These are phyloP conservation scores for Rhaphigaster nebulosa DNA, from an alignment of 2,888 invertebrate species.

Conservation along the genomic window DNA sequence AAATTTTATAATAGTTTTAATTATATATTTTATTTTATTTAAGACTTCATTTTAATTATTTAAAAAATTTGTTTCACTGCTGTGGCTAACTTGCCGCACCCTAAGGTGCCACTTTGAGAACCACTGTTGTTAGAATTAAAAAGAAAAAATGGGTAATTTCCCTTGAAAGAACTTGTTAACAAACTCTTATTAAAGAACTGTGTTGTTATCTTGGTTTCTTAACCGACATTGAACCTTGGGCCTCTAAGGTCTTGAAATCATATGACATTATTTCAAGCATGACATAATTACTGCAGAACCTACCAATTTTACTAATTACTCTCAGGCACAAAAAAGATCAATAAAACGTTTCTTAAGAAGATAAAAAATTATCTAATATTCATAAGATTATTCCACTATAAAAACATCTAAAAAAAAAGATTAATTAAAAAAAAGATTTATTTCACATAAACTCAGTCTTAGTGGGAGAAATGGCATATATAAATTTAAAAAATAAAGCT, in stretches of 20 bases:
- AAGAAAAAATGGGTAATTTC: not conserved
- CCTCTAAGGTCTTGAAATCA: slow-evolving; percentile 31
- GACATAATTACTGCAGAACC: not conserved
- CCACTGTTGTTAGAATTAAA: too few relatives aligned
- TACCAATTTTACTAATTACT: not conserved
- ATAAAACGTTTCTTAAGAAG: not conserved
- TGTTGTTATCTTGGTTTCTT: slow-evolving; percentile 1
- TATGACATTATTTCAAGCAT: slow-evolving; percentile 30
- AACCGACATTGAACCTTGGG: slow-evolving; percentile 27
- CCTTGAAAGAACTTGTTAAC: not conserved
- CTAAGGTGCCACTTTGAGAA: too few relatives aligned
- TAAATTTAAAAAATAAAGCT: too few relatives aligned
- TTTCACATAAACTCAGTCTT: not conserved
- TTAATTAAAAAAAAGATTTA: not conserved
- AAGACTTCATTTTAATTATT: too few relatives aligned
- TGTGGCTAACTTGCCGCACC: too few relatives aligned
- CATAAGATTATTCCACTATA: not conserved
- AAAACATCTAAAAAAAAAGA: not conserved
- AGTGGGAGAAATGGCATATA: too few relatives aligned
- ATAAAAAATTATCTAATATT: not conserved
- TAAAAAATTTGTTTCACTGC: too few relatives aligned
- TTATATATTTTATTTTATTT: too few relatives aligned
- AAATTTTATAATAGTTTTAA: too few relatives aligned
- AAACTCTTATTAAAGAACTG: not conserved
- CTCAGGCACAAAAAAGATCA: not conserved